A percentile compares a stretch with the other conserved stretches of the same genome.
phyloP scores from a whole-genome alignment of 2,888 invertebrate species.

The Leucoptera coffeella region DNA sequence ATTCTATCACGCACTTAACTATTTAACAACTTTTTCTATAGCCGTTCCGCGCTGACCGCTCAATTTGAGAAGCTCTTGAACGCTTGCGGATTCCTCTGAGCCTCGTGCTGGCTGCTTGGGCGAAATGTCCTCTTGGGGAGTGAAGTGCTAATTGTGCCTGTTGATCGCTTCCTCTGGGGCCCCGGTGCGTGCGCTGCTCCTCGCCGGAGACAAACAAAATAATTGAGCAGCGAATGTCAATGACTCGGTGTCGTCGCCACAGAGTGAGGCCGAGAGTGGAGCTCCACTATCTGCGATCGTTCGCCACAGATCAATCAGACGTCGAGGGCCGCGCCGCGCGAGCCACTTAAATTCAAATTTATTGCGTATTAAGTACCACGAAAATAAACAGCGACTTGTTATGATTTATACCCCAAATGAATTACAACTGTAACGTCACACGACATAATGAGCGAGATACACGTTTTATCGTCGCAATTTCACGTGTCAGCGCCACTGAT shows the following conservation, averaged over 20 bases:
- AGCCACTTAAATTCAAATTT: slow-evolving; percentile 52
- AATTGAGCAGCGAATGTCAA: slow-evolving; percentile 19
- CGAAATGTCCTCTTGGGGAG: too few relatives aligned
- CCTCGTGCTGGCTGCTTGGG: too few relatives aligned
- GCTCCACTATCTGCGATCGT: slow-evolving; percentile 1
- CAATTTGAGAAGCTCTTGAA: too few relatives aligned
- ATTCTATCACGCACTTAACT: too few relatives aligned
- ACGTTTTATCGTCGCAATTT: slow-evolving; percentile 36
- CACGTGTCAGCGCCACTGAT: slow-evolving; percentile 38
- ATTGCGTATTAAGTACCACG: slow-evolving; percentile 50
- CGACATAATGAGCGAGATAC: slow-evolving; percentile 26
- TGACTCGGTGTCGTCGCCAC: slow-evolving; percentile 5
- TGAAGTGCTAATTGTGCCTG: too few relatives aligned
- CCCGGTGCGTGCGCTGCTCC: too few relatives aligned
- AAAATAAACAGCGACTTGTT: slow-evolving; percentile 51
- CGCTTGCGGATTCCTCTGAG: too few relatives aligned
- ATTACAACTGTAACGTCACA: slow-evolving; percentile 36
- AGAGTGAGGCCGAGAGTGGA: not conserved
- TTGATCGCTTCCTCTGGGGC: too few relatives aligned
- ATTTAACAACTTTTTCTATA: too few relatives aligned
- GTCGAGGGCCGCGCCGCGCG: slow-evolving; percentile 38
- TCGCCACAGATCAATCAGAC: slow-evolving; percentile 28
- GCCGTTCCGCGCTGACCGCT: too few relatives aligned
- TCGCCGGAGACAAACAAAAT: too few relatives aligned
- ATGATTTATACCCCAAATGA: slow-evolving; percentile 49